Evolutionary conservation across 2,113 vertebrate genomes (phyloP).

Genomic region (Zosterops lateralis): DNA sequence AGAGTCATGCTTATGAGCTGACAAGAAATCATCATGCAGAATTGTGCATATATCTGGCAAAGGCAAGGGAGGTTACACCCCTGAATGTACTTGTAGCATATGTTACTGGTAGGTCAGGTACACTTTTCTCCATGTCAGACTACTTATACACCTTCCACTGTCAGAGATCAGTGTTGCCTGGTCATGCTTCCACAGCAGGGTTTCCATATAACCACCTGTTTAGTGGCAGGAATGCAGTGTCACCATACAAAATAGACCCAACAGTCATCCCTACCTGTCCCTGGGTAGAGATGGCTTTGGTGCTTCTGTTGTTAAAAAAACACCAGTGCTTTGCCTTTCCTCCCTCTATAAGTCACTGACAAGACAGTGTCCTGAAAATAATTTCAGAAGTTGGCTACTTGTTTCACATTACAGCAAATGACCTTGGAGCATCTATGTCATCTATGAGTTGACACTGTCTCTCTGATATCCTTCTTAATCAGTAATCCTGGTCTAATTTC

Average conservation of each 20-base stretch:
- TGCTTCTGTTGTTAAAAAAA: background rate
- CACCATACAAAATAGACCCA: background rate
- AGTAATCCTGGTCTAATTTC: background rate
- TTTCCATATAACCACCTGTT: background rate
- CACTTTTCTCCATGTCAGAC: background rate
- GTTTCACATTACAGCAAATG: background rate
- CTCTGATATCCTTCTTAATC: background rate
- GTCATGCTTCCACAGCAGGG: background rate
- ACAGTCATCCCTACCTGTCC: background rate
- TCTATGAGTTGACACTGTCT: background rate
- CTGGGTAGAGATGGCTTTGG: background rate
- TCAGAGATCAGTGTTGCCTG: background rate
- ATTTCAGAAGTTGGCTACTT: background rate
- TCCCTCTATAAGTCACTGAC: background rate
- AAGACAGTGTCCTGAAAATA: background rate
- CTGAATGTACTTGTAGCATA: background rate
- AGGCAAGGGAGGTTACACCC: background rate
- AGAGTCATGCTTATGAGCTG: background rate
- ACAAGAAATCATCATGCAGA: fast-evolving
- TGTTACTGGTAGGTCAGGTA: background rate
- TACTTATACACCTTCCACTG: background rate
- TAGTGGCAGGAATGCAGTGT: background rate
- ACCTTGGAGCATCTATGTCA: background rate
- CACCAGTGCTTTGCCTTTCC: background rate
- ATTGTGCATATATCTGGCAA: background rate